Conservation (phyloP, 2,797 vertebrate species). For the Aldrovandia affinis region DNA sequence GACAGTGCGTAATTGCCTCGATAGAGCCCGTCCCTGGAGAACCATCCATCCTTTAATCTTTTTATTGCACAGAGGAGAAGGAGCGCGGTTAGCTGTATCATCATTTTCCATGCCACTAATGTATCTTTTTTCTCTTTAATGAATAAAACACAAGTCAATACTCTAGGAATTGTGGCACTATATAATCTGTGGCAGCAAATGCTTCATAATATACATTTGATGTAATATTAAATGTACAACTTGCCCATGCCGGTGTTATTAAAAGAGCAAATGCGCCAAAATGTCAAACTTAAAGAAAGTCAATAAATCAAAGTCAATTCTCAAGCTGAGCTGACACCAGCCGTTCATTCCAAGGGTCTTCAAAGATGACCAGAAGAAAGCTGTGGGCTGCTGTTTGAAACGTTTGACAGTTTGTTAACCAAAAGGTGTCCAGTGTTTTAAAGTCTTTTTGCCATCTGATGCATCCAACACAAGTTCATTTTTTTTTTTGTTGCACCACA, state of each 20-base stretch:
- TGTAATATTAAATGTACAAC: constrained; percentile 19
- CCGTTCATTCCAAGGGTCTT: background rate
- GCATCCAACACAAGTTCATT: background rate
- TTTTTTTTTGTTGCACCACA: background rate
- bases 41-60: constrained; percentile 68
- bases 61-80: constrained; percentile 67
- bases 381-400: background rate
- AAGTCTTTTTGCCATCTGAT: background rate
- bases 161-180: constrained; percentile 10
- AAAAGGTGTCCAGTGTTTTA: background rate
- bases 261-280: background rate
- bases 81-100: constrained; percentile 60
- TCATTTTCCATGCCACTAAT: constrained; percentile 58
- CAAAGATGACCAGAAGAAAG: background rate
- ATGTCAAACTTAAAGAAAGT: background rate
- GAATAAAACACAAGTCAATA: constrained; percentile 34
- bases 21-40: constrained; percentile 61
- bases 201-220: constrained; percentile 22
- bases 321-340: background rate
- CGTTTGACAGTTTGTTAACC: constrained; percentile 6
- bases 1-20: constrained; percentile 67
- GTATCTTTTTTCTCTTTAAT: constrained; percentile 18
- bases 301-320: constrained; percentile 16
- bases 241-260: constrained; percentile 20
- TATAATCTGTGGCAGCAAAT: constrained; percentile 7